A percentile compares a stretch with the other conserved stretches of the same genome.
These are phyloP conservation scores for Willisornis vidua DNA, from an alignment of 2,113 vertebrate genomes.

Conservation along the genomic window DNA sequence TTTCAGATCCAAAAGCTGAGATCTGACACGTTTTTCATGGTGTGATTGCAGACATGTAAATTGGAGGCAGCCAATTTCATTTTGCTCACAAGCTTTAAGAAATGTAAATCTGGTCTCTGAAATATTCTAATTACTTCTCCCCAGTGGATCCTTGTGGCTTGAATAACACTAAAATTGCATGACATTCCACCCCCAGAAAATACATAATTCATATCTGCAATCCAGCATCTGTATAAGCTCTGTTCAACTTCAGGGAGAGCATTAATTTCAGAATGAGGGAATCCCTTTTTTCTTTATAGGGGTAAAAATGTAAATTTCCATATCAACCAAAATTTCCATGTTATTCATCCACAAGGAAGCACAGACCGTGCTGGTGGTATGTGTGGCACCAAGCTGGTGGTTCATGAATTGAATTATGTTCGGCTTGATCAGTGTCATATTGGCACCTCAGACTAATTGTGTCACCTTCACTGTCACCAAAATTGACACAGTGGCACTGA, in stretches of 20 bases:
- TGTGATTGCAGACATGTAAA: conserved; percentile 38
- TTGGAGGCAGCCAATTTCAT: conserved; percentile 35
- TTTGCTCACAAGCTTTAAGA: conserved; percentile 33
- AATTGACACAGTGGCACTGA: fast-evolving
- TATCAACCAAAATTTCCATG: background rate
- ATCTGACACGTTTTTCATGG: conserved; percentile 28
- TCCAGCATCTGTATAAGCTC: conserved; percentile 12
- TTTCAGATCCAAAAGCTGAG: conserved; percentile 32
- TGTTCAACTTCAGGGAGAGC: conserved; percentile 17
- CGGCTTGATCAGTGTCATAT: background rate
- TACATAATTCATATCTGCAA: conserved; percentile 57
- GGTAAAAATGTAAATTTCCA: background rate
- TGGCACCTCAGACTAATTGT: background rate
- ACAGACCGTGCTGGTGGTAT: background rate
- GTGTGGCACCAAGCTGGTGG: background rate
- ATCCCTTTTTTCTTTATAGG: conserved; percentile 42
- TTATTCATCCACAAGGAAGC: background rate
- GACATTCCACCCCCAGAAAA: conserved; percentile 58
- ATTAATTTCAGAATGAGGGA: conserved; percentile 61
- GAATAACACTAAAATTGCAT: conserved; percentile 45
- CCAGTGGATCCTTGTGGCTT: conserved; percentile 30
- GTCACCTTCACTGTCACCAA: background rate
- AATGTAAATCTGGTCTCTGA: conserved; percentile 56
- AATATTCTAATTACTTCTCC: conserved; percentile 54
- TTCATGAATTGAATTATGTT: background rate